Base-by-base conservation (phyloP, 2,888 invertebrate genomes). In the Drosophila kambysellisi region DNA sequence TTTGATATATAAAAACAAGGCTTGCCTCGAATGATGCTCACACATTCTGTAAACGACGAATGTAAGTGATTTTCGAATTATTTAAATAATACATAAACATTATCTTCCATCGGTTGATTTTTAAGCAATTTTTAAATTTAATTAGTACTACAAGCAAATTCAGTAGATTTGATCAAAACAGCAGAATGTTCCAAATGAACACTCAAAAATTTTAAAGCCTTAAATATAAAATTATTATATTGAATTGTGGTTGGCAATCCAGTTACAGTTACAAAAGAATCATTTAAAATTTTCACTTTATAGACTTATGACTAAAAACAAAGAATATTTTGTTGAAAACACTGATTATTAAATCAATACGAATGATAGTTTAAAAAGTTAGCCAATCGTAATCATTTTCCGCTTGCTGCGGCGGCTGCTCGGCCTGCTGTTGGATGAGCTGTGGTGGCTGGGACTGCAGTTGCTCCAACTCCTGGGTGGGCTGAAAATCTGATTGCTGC, bases 301-400 rank as follows among this genome's bases (percentile, higher is more conserved):
- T 17, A 35, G 25, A 59, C 11, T 15, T 60, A 20, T 4, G 12
- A 25, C 17, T 46, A 46, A 46, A 20, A 15, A 7, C 20, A n/a
- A 46, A 46, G 2, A 46, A 15, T 9, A 30, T 52, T 15, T 35
- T 53, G 9, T n/a, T n/a, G 3, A 32, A n/a, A 51, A 3, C 15
- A 7, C n/a, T 51, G 9, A 30, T 53, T 30, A 69, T 57, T 60
- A 43, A 59, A 58, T 32, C 7, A 67, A 51, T 37, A 53, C 32
- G 11, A 48, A 48, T 33, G 4, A 15, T 20, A 25, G 35, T 17
- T 65, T 88, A 92, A 76, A 92, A 92, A 51, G 91, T 85, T 66
- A 91, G 70, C 83, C 91, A 92, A 35, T 85, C 91, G 61, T 91
- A 91, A 57, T 92, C 83, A 52, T 66, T 82, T 62, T 83, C 86